Evolutionary conservation across 2,888 invertebrate genomes (phyloP).

Genomic region (Auanema sp.): DNA sequence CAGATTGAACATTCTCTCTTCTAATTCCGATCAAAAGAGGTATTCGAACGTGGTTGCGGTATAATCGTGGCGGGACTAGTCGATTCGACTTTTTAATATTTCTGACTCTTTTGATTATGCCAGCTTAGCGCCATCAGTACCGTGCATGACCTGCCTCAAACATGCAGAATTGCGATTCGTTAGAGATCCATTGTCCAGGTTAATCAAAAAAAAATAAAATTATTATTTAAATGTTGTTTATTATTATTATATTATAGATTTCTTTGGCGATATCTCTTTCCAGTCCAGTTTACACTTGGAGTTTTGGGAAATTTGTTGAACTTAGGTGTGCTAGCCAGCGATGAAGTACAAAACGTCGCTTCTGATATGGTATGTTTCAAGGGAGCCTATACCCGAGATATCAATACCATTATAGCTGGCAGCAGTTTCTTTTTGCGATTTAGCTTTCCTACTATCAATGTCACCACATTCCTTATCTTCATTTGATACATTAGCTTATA

Average conservation of each 20-base stretch:
- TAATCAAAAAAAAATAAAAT: neutral
- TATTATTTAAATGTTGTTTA: no score
- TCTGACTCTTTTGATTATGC: neutral
- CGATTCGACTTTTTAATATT: no score
- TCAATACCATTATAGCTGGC: constrained; percentile 49
- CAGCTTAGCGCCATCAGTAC: constrained; percentile 23
- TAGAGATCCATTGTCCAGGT: constrained; percentile 39
- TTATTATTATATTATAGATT: constrained; percentile 6
- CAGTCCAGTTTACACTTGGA: constrained; percentile 56
- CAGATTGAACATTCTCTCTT: no score
- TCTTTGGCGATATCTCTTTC: constrained; percentile 51
- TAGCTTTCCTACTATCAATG: constrained; percentile 52
- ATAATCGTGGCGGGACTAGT: no score
- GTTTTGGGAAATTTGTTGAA: constrained; percentile 59
- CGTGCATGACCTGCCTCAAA: constrained; percentile 44
- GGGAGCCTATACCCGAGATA: neutral
- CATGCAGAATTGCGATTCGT: constrained; percentile 40
- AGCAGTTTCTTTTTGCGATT: constrained; percentile 59
- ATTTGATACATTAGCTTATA: constrained; percentile 37
- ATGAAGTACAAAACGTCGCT: constrained; percentile 59
- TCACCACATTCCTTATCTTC: constrained; percentile 47
- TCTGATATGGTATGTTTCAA: constrained; percentile 54
- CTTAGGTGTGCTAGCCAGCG: constrained; percentile 56
- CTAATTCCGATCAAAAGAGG: no score
- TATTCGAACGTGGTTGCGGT: no score